Base-by-base conservation (phyloP, 2,888 invertebrate species). In the Dryobota labecula region DNA sequence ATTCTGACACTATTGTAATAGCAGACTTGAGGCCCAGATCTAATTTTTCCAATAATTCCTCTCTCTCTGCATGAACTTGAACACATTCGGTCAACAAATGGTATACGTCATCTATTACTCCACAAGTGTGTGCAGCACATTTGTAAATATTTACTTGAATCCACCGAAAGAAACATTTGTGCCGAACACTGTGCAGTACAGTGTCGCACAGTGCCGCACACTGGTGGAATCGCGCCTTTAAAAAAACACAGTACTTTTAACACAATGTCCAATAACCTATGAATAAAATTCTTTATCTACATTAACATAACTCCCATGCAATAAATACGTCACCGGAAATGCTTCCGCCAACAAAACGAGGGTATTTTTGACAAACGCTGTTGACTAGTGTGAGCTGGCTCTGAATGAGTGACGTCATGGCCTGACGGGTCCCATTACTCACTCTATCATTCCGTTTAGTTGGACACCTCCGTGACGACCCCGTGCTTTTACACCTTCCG, bases 391-490 rank as follows among this genome's bases (percentile, higher is more conserved):
- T 73, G 65, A 62, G 62, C 67, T 51, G 62, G 62, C 72, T 62
- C 51, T 82, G 65, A 76, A 86, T 70, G 79, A 76, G 66, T 84
- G 82, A 81, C 83, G 80, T 78, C 69, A 70, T 71, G 53, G 61
- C 76, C 68, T 82, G 88, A 88, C 87, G 85, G 75, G 41, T 75
- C 67, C 77, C 85, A 90, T 89, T 90, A 88, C 69, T 90, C 87
- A 89, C 81, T 77, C 73, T 76, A 81, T 83, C 86, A 79, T 86
- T 70, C 81, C 78, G 83, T 84, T 82, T 73, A 71, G 70, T 61
- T 73, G 80, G 74, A 82, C 76, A 73, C 80, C 82, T 79, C 70
- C 36, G 36, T 80, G 78, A 74, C 70, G 57, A 73, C 74, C 70
- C 69, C 68, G 49, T 54, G 47, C 65, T 54, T 49, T 74, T 67